Percentiles rank a stretch among this genome's conserved stretches.
Evolutionary conservation across 2,888 invertebrate genomes (phyloP).

Genomic region (Torymus texanus): DNA sequence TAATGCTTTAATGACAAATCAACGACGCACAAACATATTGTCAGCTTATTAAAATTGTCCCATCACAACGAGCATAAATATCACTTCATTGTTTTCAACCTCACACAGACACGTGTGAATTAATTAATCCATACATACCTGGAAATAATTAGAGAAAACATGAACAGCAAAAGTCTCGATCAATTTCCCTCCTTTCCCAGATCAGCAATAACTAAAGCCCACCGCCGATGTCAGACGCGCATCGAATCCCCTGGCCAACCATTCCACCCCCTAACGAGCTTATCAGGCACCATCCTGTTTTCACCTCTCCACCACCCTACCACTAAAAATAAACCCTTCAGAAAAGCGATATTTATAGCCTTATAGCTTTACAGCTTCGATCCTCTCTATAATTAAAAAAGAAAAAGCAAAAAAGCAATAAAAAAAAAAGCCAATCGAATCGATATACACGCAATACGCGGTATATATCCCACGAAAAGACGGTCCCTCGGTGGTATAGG

Average conservation of each 20-base stretch:
- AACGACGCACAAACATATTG: too few species aligned
- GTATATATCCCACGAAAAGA: constrained; percentile 18
- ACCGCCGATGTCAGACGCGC: too few species aligned
- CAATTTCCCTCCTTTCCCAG: neutral
- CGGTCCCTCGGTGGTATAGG: constrained; percentile 38
- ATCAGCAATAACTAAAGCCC: too few species aligned
- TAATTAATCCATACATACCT: too few species aligned
- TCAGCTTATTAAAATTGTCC: too few species aligned
- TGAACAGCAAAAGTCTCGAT: neutral
- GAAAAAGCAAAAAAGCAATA: constrained; percentile 33
- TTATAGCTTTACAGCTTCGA: constrained; percentile 37
- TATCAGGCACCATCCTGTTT: constrained; percentile 2
- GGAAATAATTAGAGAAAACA: constrained; percentile 23
- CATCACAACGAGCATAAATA: too few species aligned
- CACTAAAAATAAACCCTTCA: constrained; percentile 54
- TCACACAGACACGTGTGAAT: too few species aligned
- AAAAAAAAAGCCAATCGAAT: constrained; percentile 31
- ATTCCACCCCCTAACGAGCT: neutral
- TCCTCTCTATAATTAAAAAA: constrained; percentile 48
- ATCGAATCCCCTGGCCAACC: too few species aligned
- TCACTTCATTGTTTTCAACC: too few species aligned
- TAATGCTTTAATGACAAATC: too few species aligned
- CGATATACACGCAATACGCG: constrained; percentile 24
- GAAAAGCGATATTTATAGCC: constrained; percentile 40
- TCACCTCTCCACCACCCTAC: neutral